phyloP scores from a whole-genome alignment of 2,797 vertebrate genomes.

The Xenops minutus region DNA sequence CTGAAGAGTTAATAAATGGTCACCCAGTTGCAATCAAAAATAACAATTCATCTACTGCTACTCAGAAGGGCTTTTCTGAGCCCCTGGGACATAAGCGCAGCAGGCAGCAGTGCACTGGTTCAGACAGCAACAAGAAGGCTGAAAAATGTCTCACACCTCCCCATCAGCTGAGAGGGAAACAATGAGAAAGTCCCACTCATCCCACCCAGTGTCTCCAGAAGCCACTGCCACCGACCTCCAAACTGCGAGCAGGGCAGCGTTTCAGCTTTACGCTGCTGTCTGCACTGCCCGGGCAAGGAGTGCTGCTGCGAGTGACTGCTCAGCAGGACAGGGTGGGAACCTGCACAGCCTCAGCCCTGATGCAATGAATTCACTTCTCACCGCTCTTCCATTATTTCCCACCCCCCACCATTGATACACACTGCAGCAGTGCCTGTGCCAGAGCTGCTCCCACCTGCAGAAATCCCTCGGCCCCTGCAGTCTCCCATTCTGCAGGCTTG shows the following conservation, averaged over 20 bases:
- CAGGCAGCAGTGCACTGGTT: not conserved
- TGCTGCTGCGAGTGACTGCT: not conserved
- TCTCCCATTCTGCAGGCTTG: not conserved
- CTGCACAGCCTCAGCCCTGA: not conserved
- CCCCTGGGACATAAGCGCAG: not conserved
- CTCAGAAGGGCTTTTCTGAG: not conserved
- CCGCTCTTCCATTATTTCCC: not conserved
- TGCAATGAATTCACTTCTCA: not conserved
- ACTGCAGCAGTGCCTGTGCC: not conserved
- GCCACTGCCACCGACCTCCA: not conserved
- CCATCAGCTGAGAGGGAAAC: not conserved
- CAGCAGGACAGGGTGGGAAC: not conserved
- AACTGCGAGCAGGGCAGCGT: not conserved
- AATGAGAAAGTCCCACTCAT: not conserved
- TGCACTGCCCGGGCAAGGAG: not conserved
- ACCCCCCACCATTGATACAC: not conserved
- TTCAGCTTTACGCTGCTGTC: not conserved
- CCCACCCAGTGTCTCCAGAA: not conserved
- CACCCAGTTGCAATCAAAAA: conserved; percentile 31
- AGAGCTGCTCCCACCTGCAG: not conserved
- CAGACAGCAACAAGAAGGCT: not conserved
- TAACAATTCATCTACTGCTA: conserved; percentile 1
- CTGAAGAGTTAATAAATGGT: conserved; percentile 45
- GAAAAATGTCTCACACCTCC: not conserved
- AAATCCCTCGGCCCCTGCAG: not conserved